Evolutionary conservation across 2,113 vertebrate species (phyloP).

Genomic region (Benitochromis conjunctus): DNA sequence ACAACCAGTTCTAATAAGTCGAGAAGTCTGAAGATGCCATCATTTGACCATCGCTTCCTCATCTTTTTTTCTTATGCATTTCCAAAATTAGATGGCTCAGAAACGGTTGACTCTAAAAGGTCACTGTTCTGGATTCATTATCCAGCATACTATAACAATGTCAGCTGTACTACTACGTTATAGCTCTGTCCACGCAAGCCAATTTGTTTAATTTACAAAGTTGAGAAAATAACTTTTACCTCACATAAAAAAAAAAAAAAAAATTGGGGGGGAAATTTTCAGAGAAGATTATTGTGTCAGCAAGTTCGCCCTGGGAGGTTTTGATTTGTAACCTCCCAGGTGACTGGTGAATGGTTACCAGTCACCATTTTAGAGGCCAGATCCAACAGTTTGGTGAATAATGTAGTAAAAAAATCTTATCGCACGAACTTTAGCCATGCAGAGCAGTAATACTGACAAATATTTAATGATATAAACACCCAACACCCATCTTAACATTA

Average conservation of each 20-base stretch:
- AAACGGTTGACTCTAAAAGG: neutral
- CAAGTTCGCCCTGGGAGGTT: neutral
- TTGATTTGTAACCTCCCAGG: too few relatives aligned
- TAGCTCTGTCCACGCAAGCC: neutral
- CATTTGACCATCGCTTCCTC: neutral
- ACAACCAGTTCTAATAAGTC: constrained; percentile 20
- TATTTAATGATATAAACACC: neutral
- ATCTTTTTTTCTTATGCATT: neutral
- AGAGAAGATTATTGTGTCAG: neutral
- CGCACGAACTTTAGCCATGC: neutral
- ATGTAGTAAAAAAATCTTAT: too few relatives aligned
- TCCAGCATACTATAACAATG: neutral
- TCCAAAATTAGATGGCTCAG: neutral
- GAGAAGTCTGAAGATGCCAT: constrained; percentile 15
- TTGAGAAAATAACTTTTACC: neutral
- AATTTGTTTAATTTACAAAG: neutral
- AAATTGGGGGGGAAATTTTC: too few relatives aligned
- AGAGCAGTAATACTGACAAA: neutral
- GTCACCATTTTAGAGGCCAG: neutral
- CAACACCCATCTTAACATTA: neutral
- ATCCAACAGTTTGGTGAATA: too few relatives aligned
- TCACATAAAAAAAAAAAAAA: too few relatives aligned
- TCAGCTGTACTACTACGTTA: rapidly evolving
- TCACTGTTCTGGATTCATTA: neutral
- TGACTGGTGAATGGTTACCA: too few relatives aligned